Conservation (phyloP, 2,113 vertebrate species). For the Peromyscus californicus region DNA sequence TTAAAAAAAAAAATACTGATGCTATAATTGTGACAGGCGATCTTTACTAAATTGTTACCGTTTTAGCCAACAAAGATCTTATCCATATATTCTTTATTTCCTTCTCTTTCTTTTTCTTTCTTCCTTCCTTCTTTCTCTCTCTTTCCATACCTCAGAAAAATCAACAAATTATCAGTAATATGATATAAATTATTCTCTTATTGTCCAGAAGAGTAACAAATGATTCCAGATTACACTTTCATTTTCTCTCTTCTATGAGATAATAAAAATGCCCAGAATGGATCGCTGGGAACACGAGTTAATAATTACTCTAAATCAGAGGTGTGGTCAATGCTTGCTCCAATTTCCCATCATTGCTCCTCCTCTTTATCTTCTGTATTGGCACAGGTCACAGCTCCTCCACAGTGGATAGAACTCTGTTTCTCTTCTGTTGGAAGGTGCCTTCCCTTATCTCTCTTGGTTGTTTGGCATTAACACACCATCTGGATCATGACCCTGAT, state of each 20-base stretch:
- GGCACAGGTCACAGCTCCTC: background rate
- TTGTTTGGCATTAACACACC: background rate
- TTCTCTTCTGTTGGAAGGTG: background rate
- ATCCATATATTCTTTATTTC: background rate
- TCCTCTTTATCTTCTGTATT: background rate
- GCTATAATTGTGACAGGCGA: background rate
- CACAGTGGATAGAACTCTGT: background rate
- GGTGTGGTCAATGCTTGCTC: background rate
- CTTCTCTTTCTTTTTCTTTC: background rate
- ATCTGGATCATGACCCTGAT: constrained; percentile 37
- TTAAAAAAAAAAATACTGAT: background rate
- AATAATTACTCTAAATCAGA: constrained; percentile 4
- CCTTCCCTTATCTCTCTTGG: background rate
- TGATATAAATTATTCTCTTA: background rate
- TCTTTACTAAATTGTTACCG: background rate
- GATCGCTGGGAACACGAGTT: background rate
- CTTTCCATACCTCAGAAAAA: background rate
- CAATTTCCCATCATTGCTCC: background rate
- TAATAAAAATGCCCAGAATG: background rate
- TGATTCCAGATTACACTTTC: background rate
- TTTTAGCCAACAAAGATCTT: background rate
- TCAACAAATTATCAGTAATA: background rate
- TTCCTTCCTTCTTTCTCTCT: background rate
- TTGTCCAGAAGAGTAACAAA: background rate
- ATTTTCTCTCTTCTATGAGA: background rate